These are phyloP conservation scores for Andrena chrysosceles DNA, from an alignment of 2,888 invertebrate genomes.

Conservation along the genomic window DNA sequence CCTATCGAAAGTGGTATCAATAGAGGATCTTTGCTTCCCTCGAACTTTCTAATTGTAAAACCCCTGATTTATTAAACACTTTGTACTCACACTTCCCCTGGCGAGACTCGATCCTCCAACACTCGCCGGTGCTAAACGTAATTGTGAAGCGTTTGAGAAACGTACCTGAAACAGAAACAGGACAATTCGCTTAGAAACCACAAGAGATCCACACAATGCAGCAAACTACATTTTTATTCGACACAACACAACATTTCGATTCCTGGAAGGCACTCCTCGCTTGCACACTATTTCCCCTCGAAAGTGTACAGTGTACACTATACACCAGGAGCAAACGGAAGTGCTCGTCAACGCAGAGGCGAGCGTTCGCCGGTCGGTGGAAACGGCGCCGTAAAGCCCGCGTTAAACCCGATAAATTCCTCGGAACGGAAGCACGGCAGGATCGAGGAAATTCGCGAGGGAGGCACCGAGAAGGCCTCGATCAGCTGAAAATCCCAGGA, in stretches of 20 bases:
- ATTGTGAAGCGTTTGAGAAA: neutral
- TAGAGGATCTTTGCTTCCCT: neutral
- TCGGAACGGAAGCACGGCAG: neutral
- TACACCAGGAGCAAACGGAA: neutral
- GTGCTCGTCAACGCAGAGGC: conserved; percentile 6
- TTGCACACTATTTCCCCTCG: neutral
- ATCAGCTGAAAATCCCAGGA: conserved; percentile 37
- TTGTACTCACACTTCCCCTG: conserved; percentile 16
- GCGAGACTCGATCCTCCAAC: too few species aligned
- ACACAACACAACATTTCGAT: neutral
- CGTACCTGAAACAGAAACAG: conserved; percentile 32
- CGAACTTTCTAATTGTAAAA: neutral
- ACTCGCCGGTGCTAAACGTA: neutral
- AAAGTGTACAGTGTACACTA: too few species aligned
- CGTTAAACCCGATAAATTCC: conserved; percentile 1
- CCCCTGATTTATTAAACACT: neutral
- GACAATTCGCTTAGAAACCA: neutral
- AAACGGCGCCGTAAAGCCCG: neutral
- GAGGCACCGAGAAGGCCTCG: neutral
- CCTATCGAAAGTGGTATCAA: neutral
- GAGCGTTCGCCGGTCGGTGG: neutral
- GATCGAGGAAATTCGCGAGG: conserved; percentile 4
- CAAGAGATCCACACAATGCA: neutral
- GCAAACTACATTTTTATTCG: too few species aligned
- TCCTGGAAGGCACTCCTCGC: neutral